These are phyloP conservation scores for Poeciliopsis gracilis DNA, from an alignment of 2,797 vertebrate species.

Conservation along the genomic window DNA sequence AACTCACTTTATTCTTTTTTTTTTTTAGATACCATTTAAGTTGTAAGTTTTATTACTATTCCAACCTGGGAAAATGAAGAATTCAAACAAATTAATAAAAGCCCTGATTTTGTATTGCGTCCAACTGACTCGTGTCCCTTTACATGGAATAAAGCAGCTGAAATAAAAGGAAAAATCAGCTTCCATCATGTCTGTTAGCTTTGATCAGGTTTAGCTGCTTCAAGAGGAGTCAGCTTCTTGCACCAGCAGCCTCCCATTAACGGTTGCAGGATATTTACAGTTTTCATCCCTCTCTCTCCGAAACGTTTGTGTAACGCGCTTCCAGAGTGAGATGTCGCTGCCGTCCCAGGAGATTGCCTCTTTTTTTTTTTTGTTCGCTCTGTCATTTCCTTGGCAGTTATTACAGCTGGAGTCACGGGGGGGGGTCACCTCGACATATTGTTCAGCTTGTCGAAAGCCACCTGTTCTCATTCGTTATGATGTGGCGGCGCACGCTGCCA, in stretches of 20 bases:
- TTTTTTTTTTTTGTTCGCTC: constrained; percentile 42
- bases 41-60: not conserved
- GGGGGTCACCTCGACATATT: constrained; percentile 71
- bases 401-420: constrained; percentile 69
- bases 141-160: not conserved
- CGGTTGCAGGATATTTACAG: constrained; percentile 49
- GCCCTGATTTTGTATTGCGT: not conserved
- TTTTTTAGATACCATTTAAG: not conserved
- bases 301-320: constrained; percentile 49
- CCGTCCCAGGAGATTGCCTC: constrained; percentile 69
- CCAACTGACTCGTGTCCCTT: not conserved
- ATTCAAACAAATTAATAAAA: not conserved
- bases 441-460: constrained; percentile 72
- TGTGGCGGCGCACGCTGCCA: constrained; percentile 61
- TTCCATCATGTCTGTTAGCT: not conserved
- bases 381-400: constrained; percentile 71
- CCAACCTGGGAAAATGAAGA: not conserved
- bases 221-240: constrained; percentile 41
- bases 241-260: constrained; percentile 19
- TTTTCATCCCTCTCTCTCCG: constrained; percentile 43
- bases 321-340: constrained; percentile 65
- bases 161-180: not conserved
- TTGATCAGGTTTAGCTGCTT: not conserved
- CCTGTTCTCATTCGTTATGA: constrained; percentile 71
- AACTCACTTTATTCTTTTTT: not conserved